A percentile compares a stretch with the other conserved stretches of the same genome.
Evolutionary conservation across 2,888 invertebrate species (phyloP).

Genomic region (Ormyrus labotus): DNA sequence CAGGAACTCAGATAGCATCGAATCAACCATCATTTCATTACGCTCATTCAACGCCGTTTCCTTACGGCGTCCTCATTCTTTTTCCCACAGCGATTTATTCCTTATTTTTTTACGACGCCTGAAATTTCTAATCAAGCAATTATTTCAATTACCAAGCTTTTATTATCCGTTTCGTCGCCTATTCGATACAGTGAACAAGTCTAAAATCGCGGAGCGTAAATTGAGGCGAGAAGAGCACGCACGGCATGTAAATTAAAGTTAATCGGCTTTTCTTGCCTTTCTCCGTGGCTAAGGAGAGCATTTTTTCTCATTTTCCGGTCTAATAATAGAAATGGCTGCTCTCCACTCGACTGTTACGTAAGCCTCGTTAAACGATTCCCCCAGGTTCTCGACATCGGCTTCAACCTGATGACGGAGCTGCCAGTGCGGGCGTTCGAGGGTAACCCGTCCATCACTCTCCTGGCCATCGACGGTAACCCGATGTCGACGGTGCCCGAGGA

Average conservation of each 20-base stretch:
- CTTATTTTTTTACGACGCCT: too few relatives aligned
- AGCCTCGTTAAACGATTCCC: too few relatives aligned
- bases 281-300: too few relatives aligned
- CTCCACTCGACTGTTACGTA: not conserved
- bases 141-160: too few relatives aligned
- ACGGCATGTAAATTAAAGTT: too few relatives aligned
- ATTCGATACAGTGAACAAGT: too few relatives aligned
- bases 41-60: not conserved
- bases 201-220: too few relatives aligned
- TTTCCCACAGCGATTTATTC: constrained; percentile 1
- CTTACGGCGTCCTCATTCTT: constrained; percentile 5
- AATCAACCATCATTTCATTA: constrained; percentile 24
- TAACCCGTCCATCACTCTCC: constrained; percentile 89
- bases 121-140: too few relatives aligned
- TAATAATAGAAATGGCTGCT: not conserved
- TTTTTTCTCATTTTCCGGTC: too few relatives aligned
- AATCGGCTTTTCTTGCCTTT: too few relatives aligned
- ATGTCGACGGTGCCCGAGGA: constrained; percentile 88
- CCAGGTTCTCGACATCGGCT: constrained; percentile 92
- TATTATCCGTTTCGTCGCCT: too few relatives aligned
- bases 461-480: constrained; percentile 95
- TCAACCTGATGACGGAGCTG: constrained; percentile 90
- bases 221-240: too few relatives aligned
- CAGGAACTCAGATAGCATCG: constrained; percentile 19
- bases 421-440: constrained; percentile 88